These are phyloP conservation scores for Drosophila neonasuta DNA, from an alignment of 2,888 invertebrate genomes.

Conservation along the genomic window DNA sequence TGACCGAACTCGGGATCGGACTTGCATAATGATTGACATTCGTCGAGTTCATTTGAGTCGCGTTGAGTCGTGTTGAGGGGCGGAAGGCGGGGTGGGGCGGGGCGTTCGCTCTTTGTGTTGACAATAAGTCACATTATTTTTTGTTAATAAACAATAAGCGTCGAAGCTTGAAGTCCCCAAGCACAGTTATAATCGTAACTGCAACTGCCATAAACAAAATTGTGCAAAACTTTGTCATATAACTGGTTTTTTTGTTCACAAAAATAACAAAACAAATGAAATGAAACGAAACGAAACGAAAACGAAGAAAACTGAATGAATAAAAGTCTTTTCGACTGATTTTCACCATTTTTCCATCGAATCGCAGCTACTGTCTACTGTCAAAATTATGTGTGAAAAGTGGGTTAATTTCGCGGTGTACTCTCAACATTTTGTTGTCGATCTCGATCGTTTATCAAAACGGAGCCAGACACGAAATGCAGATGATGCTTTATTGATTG, in stretches of 20 bases:
- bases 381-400: slow-evolving; percentile 46
- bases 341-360: slow-evolving; percentile 37
- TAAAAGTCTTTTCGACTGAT: slow-evolving; percentile 24
- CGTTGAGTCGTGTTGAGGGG: slow-evolving; percentile 1
- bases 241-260: slow-evolving; percentile 49
- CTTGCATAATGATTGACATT: slow-evolving; percentile 75
- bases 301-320: slow-evolving; percentile 35
- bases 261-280: slow-evolving; percentile 29
- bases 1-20: slow-evolving; percentile 55
- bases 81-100: slow-evolving; percentile 5
- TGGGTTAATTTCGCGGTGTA: slow-evolving; percentile 6
- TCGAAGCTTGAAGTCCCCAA: slow-evolving; percentile 28
- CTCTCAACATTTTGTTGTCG: slow-evolving; percentile 7
- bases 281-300: slow-evolving; percentile 11
- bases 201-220: slow-evolving; percentile 43
- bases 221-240: slow-evolving; percentile 63
- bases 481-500: slow-evolving; percentile 14
- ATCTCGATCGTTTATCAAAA: slow-evolving; percentile 15
- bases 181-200: slow-evolving; percentile 65
- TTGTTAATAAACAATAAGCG: slow-evolving; percentile 67
- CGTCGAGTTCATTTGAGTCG: slow-evolving; percentile 19
- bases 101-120: neutral
- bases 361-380: neutral
- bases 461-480: neutral
- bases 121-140: slow-evolving; percentile 43